These are phyloP conservation scores for Eristalinus sepulchralis DNA, from an alignment of 2,888 invertebrate species.

Conservation along the genomic window DNA sequence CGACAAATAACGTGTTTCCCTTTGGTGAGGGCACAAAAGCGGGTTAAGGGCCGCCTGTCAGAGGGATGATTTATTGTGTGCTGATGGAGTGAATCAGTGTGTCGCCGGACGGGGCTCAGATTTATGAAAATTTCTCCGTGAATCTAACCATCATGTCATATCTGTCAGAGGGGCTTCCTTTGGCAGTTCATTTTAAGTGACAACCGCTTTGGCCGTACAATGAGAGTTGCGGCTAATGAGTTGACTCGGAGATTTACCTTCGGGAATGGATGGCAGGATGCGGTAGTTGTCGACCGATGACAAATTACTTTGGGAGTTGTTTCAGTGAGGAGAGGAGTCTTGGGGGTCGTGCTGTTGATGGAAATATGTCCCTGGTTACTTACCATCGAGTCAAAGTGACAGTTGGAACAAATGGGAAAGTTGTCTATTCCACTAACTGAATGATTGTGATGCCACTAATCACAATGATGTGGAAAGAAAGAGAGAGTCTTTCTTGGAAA, in stretches of 20 bases:
- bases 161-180: neutral
- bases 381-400: too few relatives aligned
- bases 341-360: too few relatives aligned
- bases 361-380: too few relatives aligned
- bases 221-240: neutral
- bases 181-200: neutral
- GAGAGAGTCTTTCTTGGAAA: too few relatives aligned
- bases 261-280: too few relatives aligned
- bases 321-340: too few relatives aligned
- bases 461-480: too few relatives aligned
- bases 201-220: neutral
- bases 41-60: constrained; percentile 4
- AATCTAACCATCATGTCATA: neutral
- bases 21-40: neutral
- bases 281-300: too few relatives aligned
- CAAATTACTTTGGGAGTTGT: too few relatives aligned
- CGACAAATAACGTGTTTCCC: neutral
- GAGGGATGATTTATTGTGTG: constrained; percentile 14
- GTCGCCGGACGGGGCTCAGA: neutral
- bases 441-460: too few relatives aligned
- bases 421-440: too few relatives aligned
- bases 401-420: too few relatives aligned
- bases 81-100: neutral
- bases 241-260: neutral
- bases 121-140: neutral